phyloP scores from a whole-genome alignment of 2,888 invertebrate species.

The Ceraclea dissimilis region DNA sequence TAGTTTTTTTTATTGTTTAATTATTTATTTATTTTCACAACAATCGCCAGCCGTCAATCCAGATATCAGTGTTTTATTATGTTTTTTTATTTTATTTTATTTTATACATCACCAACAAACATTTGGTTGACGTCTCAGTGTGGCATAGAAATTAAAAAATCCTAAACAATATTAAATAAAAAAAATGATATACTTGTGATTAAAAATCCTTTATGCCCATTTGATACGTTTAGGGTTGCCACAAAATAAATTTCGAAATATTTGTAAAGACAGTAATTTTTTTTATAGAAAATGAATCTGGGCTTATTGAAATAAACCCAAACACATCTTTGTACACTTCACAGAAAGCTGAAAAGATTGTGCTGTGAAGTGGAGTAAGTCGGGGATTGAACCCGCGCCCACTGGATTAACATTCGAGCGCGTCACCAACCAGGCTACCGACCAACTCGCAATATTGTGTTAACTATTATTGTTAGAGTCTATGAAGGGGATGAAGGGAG shows the following conservation, averaged over 20 bases:
- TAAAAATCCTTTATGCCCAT: neutral
- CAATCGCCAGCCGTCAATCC: neutral
- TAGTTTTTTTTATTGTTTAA: neutral
- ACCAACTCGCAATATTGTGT: too few species aligned
- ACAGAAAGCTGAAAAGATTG: too few species aligned
- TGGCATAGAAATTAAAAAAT: conserved; percentile 2
- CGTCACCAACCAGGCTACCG: too few species aligned
- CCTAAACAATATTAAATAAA: neutral
- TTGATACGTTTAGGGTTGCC: neutral
- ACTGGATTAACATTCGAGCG: too few species aligned
- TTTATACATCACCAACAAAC: neutral
- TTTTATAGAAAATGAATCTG: too few species aligned
- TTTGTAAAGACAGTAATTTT: too few species aligned
- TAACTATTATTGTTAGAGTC: too few species aligned
- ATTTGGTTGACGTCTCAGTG: neutral
- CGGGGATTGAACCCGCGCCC: too few species aligned
- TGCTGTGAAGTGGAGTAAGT: too few species aligned
- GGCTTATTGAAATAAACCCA: too few species aligned
- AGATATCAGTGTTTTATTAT: neutral
- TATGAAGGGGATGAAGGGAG: too few species aligned
- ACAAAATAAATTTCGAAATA: neutral
- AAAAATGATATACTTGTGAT: neutral
- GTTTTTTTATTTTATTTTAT: neutral
- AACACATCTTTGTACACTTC: too few species aligned
- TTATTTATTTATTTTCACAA: neutral